Evolutionary conservation across 2,888 invertebrate species (phyloP).

Genomic region (Villa cingulata): DNA sequence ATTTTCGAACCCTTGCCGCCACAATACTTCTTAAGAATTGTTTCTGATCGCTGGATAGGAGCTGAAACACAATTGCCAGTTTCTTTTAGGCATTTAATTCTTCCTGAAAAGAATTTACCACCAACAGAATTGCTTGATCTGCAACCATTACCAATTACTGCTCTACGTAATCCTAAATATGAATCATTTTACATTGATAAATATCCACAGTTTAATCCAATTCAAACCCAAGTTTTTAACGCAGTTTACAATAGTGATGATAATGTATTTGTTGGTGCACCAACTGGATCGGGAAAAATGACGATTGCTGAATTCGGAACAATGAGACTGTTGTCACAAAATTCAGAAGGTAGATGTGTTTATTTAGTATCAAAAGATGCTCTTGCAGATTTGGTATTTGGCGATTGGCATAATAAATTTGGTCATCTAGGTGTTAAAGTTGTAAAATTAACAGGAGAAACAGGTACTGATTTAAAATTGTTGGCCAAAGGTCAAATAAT

Average conservation of each 20-base stretch:
- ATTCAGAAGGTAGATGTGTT: constrained; percentile 71
- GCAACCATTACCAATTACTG: constrained; percentile 90
- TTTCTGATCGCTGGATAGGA: constrained; percentile 86
- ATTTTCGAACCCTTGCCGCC: constrained; percentile 97
- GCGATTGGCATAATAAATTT: constrained; percentile 87
- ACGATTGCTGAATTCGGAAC: constrained; percentile 94
- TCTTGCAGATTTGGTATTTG: constrained; percentile 75
- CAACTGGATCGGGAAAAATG: constrained; percentile 84
- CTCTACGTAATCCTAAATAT: constrained; percentile 72
- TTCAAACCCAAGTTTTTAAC: constrained; percentile 98
- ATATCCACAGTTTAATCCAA: constrained; percentile 93
- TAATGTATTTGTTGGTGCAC: constrained; percentile 91
- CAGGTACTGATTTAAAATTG: constrained; percentile 89
- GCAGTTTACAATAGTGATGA: constrained; percentile 97
- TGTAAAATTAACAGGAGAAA: constrained; percentile 90
- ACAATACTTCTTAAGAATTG: constrained; percentile 87
- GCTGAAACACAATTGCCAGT: constrained; percentile 94
- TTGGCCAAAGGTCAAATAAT: constrained; percentile 91
- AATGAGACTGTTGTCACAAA: constrained; percentile 65
- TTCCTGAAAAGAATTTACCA: constrained; percentile 96
- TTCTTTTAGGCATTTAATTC: constrained; percentile 89
- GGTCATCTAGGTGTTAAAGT: constrained; percentile 66
- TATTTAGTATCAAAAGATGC: constrained; percentile 88
- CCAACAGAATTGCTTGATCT: constrained; percentile 94
- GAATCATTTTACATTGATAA: constrained; percentile 74